Conservation (phyloP, 2,888 invertebrate species). For the Diarsia brunnea region DNA sequence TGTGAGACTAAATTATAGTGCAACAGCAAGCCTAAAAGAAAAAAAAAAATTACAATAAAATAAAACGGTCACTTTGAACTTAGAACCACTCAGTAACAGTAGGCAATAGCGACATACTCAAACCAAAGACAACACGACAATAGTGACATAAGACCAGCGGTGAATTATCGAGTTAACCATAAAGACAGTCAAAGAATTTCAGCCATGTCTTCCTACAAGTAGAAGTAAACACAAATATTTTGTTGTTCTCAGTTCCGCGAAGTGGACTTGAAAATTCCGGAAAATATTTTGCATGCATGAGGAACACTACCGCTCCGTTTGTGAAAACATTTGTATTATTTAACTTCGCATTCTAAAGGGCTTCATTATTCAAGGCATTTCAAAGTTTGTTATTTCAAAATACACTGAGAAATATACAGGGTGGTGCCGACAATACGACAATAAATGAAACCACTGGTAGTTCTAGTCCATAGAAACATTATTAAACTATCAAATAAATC, state of each 20-base stretch:
- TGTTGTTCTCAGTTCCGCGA: constrained; percentile 29
- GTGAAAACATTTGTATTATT: constrained; percentile 57
- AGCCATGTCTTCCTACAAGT: constrained; percentile 21
- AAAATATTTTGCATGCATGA: constrained; percentile 59
- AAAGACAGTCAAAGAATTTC: constrained; percentile 37
- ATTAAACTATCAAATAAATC: too few species aligned
- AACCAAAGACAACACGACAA: constrained; percentile 10
- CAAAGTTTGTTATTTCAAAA: constrained; percentile 42
- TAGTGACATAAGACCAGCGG: not conserved
- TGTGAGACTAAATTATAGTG: not conserved
- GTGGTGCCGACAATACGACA: too few species aligned
- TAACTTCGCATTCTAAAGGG: constrained; percentile 48
- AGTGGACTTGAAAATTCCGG: constrained; percentile 49
- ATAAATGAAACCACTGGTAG: too few species aligned
- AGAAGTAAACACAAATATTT: constrained; percentile 45
- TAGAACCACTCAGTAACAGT: not conserved
- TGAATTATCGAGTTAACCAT: constrained; percentile 27
- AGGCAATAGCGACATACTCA: not conserved
- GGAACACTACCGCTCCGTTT: constrained; percentile 45
- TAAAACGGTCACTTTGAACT: not conserved
- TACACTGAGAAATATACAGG: constrained; percentile 6
- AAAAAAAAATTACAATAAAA: not conserved
- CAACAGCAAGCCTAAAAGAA: not conserved
- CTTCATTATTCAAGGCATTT: constrained; percentile 47
- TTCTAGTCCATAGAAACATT: too few species aligned